Base-by-base conservation (phyloP, 2,797 vertebrate genomes). In the Macrochelys suwanniensis region DNA sequence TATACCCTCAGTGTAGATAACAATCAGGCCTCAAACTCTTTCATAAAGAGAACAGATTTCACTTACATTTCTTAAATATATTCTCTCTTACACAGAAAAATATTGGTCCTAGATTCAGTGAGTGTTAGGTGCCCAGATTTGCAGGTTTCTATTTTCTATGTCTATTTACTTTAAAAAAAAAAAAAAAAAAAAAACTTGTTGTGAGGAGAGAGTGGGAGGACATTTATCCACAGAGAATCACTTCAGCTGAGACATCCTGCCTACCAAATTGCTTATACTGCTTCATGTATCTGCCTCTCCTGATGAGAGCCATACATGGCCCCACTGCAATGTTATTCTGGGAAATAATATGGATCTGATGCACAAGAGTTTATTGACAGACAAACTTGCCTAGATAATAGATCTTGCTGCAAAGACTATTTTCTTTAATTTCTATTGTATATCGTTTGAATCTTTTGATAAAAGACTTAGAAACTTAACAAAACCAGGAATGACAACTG, bases 401-500 rank as follows among this genome's bases (percentile, higher is more conserved):
- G 0, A 26, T 87, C 3, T 31, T 74, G 16, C 28, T 47, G 71
- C 2, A 57, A 83, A 53, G 82, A 3, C 5, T 53, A 56, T 3
- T 79, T 42, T 28, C 54, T 93, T 80, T 11, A 37, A 2, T 2
- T 59, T 59, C 59, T 61, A 54, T 12, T 7, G 1, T 61, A 3
- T 5, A 45, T 12, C 45, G 15, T 10, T 49, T 93, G 71, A 88
- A 10, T 19, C 68, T 82, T 3, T 4, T 81, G 82, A 19, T 5
- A 54, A 11, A 68, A 15, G 3, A 11, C 71, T 94, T 4, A 76
- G 79, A 76, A 82, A 21, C 4, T 28, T 33, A 85, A 11, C 2
- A 2, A 7, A 31, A 47, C 1, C 19, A 0, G 6, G 71, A 57
- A 19, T 2, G 2, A 7, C 15, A 7, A 4, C 45, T 42, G 17